Percentiles rank a stretch among this genome's conserved stretches.
Evolutionary conservation across 2,797 vertebrate species (phyloP).

Genomic region (Syndactyla subalaris): DNA sequence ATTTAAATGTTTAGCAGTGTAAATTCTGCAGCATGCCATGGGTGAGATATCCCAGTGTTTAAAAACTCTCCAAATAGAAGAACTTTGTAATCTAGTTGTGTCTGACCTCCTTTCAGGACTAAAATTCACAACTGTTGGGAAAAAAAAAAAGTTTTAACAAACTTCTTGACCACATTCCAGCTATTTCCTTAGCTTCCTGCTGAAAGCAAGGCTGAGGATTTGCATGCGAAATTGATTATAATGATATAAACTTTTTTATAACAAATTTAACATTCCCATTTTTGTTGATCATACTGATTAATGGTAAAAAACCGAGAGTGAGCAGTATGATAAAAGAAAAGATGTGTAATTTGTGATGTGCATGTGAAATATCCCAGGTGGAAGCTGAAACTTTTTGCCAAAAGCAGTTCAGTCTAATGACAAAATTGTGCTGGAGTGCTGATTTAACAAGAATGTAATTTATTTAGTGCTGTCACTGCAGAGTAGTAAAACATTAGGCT

Average conservation of each 20-base stretch:
- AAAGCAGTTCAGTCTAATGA: background rate
- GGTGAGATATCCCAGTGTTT: background rate
- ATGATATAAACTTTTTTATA: background rate
- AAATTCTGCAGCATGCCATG: background rate
- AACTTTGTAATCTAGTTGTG: background rate
- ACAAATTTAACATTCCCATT: background rate
- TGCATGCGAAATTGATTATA: background rate
- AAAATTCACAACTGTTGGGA: background rate
- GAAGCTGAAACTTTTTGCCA: constrained; percentile 18
- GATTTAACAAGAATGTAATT: constrained; percentile 28
- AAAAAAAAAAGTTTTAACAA: background rate
- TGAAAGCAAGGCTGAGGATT: background rate
- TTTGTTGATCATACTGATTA: constrained; percentile 10
- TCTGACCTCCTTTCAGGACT: background rate
- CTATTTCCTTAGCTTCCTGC: background rate
- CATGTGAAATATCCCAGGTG: background rate
- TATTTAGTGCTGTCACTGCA: constrained; percentile 7
- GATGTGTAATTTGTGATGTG: background rate
- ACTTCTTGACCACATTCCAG: background rate
- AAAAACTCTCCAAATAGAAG: background rate
- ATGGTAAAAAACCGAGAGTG: background rate
- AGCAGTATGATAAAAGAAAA: background rate
- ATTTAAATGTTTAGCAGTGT: background rate
- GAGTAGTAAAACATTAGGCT: background rate
- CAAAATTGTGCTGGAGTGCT: background rate